phyloP scores from a whole-genome alignment of 2,797 vertebrate species.

The Fistularia tabacaria region DNA sequence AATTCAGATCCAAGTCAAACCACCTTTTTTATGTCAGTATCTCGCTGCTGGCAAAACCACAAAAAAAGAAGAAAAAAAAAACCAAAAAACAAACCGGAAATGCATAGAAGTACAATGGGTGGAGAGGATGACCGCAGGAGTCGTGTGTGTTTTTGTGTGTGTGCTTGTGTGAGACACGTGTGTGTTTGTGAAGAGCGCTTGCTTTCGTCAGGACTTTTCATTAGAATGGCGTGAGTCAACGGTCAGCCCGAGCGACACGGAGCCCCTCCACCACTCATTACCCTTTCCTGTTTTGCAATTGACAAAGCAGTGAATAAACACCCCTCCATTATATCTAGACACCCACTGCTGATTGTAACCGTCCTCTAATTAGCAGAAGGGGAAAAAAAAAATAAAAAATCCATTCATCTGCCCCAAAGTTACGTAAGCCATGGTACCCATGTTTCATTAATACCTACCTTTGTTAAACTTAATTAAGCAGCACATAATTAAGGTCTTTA shows the following conservation, averaged over 20 bases:
- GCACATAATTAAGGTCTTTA: slow-evolving; percentile 31
- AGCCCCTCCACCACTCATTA: slow-evolving; percentile 43
- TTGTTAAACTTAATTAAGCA: slow-evolving; percentile 45
- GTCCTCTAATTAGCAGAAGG: slow-evolving; percentile 46
- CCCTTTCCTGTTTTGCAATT: slow-evolving; percentile 49
- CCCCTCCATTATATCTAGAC: slow-evolving; percentile 45
- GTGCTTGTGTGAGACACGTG: slow-evolving; percentile 1
- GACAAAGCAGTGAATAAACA: slow-evolving; percentile 55
- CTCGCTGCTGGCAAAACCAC: too few species aligned
- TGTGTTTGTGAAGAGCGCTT: slow-evolving; percentile 1
- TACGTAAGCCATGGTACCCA: slow-evolving; percentile 34
- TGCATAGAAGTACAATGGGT: background rate
- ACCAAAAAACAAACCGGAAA: slow-evolving; percentile 1
- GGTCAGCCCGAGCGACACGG: slow-evolving; percentile 28
- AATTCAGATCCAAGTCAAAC: too few species aligned
- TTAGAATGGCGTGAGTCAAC: slow-evolving; percentile 42
- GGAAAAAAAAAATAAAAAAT: slow-evolving; percentile 16
- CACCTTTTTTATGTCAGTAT: too few species aligned
- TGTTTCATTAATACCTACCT: slow-evolving; percentile 46
- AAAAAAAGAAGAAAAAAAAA: background rate
- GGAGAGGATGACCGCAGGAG: background rate
- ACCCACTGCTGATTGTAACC: slow-evolving; percentile 41
- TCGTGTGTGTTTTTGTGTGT: slow-evolving; percentile 11
- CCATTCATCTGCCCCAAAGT: slow-evolving; percentile 42
- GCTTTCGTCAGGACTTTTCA: slow-evolving; percentile 40